phyloP scores from a whole-genome alignment of 2,888 invertebrate genomes.

The Myopa testacea region DNA sequence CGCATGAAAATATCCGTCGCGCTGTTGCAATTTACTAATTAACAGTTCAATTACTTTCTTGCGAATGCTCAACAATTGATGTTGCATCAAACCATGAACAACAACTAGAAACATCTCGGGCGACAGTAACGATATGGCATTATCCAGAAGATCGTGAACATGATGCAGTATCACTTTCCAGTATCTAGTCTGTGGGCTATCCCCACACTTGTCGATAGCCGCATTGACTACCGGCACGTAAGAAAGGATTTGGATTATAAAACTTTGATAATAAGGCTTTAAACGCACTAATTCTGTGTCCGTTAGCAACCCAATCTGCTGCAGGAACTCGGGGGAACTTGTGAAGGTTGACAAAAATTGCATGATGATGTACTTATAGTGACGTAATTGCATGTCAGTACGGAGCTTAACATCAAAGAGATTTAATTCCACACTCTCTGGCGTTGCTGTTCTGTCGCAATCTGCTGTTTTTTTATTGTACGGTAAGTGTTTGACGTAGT shows the following conservation, averaged over 20 bases:
- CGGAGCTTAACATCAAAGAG: slow-evolving; percentile 76
- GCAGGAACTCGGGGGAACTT: slow-evolving; percentile 77
- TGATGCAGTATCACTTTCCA: slow-evolving; percentile 86
- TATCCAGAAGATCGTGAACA: slow-evolving; percentile 83
- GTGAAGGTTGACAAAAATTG: slow-evolving; percentile 80
- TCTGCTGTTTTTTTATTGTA: slow-evolving; percentile 71
- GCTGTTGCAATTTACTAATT: slow-evolving; percentile 81
- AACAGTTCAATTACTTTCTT: slow-evolving; percentile 87
- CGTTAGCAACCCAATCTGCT: slow-evolving; percentile 72
- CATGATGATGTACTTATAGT: slow-evolving; percentile 85
- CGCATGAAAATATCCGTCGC: slow-evolving; percentile 73
- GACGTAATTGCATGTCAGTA: slow-evolving; percentile 81
- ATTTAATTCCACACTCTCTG: slow-evolving; percentile 64
- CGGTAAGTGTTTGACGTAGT: slow-evolving; percentile 77
- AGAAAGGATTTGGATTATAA: slow-evolving; percentile 77
- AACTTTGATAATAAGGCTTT: slow-evolving; percentile 75
- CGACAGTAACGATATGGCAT: slow-evolving; percentile 83
- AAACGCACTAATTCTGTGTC: slow-evolving; percentile 70
- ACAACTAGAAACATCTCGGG: slow-evolving; percentile 84
- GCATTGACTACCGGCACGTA: slow-evolving; percentile 77
- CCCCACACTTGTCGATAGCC: slow-evolving; percentile 71
- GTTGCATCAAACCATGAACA: slow-evolving; percentile 78
- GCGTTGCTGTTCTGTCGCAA: slow-evolving; percentile 64
- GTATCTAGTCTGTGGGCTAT: slow-evolving; percentile 74
- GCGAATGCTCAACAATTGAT: slow-evolving; percentile 78